phyloP scores from a whole-genome alignment of 2,113 vertebrate species.

The Petroica traversi region DNA sequence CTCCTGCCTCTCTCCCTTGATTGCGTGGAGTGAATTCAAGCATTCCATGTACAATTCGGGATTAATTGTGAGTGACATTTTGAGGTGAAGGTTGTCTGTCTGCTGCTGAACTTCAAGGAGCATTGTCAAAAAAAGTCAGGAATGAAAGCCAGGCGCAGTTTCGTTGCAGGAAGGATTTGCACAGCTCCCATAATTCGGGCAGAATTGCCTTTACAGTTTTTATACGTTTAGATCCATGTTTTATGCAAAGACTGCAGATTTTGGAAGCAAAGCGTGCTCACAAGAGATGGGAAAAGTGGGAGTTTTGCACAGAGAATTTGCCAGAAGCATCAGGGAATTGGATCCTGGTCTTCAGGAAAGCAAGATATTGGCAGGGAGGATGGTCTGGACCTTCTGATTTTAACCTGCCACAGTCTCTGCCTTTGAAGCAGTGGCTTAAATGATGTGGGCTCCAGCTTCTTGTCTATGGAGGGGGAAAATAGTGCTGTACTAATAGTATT shows the following conservation, averaged over 20 bases:
- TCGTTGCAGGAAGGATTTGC: background rate
- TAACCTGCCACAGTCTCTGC: background rate
- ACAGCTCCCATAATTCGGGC: background rate
- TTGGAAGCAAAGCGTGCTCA: background rate
- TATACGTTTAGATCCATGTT: background rate
- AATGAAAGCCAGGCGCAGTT: background rate
- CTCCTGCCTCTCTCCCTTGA: conserved; percentile 17
- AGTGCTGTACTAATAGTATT: background rate
- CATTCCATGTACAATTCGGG: conserved; percentile 8
- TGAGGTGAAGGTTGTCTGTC: conserved; percentile 13
- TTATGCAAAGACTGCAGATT: background rate
- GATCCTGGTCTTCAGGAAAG: background rate
- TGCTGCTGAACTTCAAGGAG: background rate
- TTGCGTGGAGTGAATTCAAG: conserved; percentile 20
- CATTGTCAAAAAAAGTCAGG: background rate
- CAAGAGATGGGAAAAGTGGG: background rate
- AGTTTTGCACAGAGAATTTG: background rate
- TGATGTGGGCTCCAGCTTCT: background rate
- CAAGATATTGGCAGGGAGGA: background rate
- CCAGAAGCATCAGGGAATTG: background rate
- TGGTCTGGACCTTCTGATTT: background rate
- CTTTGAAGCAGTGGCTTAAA: background rate
- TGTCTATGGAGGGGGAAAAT: background rate
- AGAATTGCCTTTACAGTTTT: background rate
- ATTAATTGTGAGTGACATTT: conserved; percentile 20